phyloP scores from a whole-genome alignment of 2,797 vertebrate species.

The Enteromius viviparus region DNA sequence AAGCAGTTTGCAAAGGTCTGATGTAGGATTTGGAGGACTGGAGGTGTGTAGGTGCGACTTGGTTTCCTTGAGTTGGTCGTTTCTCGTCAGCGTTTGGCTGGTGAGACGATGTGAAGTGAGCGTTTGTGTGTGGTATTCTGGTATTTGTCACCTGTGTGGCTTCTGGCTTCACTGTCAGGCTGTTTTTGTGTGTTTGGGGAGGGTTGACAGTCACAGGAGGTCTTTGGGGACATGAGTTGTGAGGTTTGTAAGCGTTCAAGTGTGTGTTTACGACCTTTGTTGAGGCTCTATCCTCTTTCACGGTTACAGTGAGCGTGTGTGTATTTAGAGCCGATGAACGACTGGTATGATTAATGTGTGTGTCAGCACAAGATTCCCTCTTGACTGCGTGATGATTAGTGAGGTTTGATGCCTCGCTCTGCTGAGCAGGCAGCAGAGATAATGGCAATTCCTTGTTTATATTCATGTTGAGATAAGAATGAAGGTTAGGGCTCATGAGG shows the following conservation, averaged over 20 bases:
- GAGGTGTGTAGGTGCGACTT: not conserved
- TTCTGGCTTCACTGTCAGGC: not conserved
- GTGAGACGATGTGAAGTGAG: not conserved
- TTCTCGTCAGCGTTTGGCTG: constrained; percentile 13
- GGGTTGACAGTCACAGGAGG: constrained; percentile 4
- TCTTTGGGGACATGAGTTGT: constrained; percentile 27
- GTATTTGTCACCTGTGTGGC: not conserved
- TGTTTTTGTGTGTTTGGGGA: constrained; percentile 36
- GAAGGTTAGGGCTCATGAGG: constrained; percentile 44
- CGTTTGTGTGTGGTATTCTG: not conserved
- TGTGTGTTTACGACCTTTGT: constrained; percentile 26
- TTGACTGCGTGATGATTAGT: constrained; percentile 62
- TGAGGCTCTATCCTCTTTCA: constrained; percentile 39
- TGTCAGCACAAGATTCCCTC: constrained; percentile 52
- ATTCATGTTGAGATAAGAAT: constrained; percentile 46
- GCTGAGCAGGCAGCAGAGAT: constrained; percentile 42
- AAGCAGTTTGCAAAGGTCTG: constrained; percentile 19
- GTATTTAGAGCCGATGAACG: constrained; percentile 35
- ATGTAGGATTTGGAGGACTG: not conserved
- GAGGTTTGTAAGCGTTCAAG: constrained; percentile 15
- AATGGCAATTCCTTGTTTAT: constrained; percentile 55
- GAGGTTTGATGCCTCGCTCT: constrained; percentile 47
- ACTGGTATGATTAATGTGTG: constrained; percentile 34
- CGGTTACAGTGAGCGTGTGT: constrained; percentile 20
- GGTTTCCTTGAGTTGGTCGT: not conserved